These are phyloP conservation scores for Temnopleurus reevesii DNA, from an alignment of 53 echinoderm and acorn worm genomes.

Conservation along the genomic window DNA sequence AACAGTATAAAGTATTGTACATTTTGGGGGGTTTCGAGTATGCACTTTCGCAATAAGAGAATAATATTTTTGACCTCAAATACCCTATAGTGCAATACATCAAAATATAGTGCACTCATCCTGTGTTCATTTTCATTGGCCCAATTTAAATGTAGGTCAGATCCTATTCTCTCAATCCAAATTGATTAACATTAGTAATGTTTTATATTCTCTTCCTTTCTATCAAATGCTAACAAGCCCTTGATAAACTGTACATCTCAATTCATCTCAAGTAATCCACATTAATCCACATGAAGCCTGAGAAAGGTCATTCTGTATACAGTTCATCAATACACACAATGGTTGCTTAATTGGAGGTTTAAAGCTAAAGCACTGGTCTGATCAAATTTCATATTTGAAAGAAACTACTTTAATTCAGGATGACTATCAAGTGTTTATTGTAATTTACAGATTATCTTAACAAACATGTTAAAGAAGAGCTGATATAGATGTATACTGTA, in stretches of 20 bases:
- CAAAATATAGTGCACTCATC: not conserved
- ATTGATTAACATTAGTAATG: not conserved
- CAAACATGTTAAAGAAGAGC: too few species aligned
- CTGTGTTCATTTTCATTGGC: not conserved
- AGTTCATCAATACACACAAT: not conserved
- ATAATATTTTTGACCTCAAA: too few species aligned
- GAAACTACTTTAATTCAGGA: too few species aligned
- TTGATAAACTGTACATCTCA: not conserved
- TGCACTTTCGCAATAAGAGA: too few species aligned
- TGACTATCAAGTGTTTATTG: too few species aligned
- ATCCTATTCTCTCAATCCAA: not conserved
- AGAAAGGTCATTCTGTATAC: not conserved
- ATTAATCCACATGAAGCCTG: not conserved
- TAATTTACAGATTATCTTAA: too few species aligned
- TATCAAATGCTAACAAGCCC: not conserved
- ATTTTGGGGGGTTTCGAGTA: too few species aligned
- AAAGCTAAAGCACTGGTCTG: too few species aligned
- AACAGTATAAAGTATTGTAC: too few species aligned
- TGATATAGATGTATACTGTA: too few species aligned
- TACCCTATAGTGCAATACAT: too few species aligned
- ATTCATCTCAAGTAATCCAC: not conserved
- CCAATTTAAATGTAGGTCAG: not conserved
- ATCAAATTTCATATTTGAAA: too few species aligned
- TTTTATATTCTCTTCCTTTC: not conserved
- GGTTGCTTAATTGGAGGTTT: not conserved